These are phyloP conservation scores for Drosophila sucinea DNA, from an alignment of 1,140 invertebrate genomes.

Conservation along the genomic window DNA sequence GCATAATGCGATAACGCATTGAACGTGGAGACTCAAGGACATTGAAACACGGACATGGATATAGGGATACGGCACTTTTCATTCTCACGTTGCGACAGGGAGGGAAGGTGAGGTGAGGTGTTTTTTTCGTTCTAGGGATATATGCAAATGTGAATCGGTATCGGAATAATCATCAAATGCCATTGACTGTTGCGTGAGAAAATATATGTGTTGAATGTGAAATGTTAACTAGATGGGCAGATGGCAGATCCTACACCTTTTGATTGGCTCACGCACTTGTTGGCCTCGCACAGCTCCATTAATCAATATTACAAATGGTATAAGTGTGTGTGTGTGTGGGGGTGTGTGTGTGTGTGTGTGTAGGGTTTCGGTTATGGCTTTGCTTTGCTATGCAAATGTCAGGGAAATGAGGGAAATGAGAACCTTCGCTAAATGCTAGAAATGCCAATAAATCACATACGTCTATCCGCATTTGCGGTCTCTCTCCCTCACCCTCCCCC, in stretches of 20 bases:
- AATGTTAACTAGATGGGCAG: background rate
- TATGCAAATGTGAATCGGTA: slow-evolving; percentile 35
- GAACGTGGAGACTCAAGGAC: slow-evolving; percentile 14
- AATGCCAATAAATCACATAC: slow-evolving; percentile 80
- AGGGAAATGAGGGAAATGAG: slow-evolving; percentile 10
- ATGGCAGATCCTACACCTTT: slow-evolving; percentile 33
- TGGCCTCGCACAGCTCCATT: slow-evolving; percentile 48
- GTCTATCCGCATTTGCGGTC: slow-evolving; percentile 18
- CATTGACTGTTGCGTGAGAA: slow-evolving; percentile 23
- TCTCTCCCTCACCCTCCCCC: background rate
- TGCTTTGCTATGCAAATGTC: slow-evolving; percentile 49
- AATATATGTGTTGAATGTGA: background rate
- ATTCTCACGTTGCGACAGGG: background rate
- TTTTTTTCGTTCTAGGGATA: background rate
- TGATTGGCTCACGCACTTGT: slow-evolving; percentile 70
- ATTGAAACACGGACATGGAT: background rate
- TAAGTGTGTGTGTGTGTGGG: slow-evolving; percentile 39
- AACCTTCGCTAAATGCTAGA: slow-evolving; percentile 65
- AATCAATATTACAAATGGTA: slow-evolving; percentile 71
- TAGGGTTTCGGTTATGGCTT: slow-evolving; percentile 34
- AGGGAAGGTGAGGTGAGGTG: background rate
- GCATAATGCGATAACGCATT: slow-evolving; percentile 13
- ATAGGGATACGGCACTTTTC: slow-evolving; percentile 7
- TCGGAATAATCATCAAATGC: slow-evolving; percentile 6
- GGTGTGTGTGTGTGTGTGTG: slow-evolving; percentile 28